Conservation (phyloP, 2,888 invertebrate species). For the Hirtodrosophila cameraria region DNA sequence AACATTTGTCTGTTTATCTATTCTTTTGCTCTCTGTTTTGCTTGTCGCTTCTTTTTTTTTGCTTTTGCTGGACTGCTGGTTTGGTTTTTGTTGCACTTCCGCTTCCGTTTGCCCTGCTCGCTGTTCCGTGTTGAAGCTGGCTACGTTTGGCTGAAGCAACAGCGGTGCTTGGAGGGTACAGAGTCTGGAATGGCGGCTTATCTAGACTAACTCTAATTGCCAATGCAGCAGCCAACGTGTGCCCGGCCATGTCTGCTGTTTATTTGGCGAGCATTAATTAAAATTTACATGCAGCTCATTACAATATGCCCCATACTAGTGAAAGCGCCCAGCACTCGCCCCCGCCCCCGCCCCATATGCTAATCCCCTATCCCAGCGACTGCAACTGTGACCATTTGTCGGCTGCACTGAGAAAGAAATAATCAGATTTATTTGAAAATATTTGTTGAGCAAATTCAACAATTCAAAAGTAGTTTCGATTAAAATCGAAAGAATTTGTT, state of each 20-base stretch:
- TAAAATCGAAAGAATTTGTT: too few relatives aligned
- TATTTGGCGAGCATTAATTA: conserved; percentile 38
- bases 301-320: too few relatives aligned
- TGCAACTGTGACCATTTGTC: too few relatives aligned
- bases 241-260: conserved; percentile 7
- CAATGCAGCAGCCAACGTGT: conserved; percentile 23
- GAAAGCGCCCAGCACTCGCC: too few relatives aligned
- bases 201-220: conserved; percentile 22
- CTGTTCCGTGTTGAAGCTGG: conserved; percentile 10
- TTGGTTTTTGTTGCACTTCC: conserved; percentile 23
- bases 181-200: neutral
- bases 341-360: too few relatives aligned
- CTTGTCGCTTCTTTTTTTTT: conserved; percentile 8
- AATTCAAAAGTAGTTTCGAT: too few relatives aligned
- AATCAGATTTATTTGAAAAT: too few relatives aligned
- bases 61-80: conserved; percentile 8
- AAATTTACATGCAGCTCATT: conserved; percentile 40
- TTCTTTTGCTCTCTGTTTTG: conserved; percentile 28
- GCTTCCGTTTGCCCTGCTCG: conserved; percentile 21
- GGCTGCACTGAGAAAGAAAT: too few relatives aligned
- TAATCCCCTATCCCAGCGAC: too few relatives aligned
- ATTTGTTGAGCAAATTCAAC: too few relatives aligned
- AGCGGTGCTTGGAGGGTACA: too few relatives aligned
- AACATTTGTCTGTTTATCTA: conserved; percentile 30
- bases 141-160: too few relatives aligned